phyloP scores from a whole-genome alignment of 1,140 invertebrate species.

The Meloidogyne chitwoodi region DNA sequence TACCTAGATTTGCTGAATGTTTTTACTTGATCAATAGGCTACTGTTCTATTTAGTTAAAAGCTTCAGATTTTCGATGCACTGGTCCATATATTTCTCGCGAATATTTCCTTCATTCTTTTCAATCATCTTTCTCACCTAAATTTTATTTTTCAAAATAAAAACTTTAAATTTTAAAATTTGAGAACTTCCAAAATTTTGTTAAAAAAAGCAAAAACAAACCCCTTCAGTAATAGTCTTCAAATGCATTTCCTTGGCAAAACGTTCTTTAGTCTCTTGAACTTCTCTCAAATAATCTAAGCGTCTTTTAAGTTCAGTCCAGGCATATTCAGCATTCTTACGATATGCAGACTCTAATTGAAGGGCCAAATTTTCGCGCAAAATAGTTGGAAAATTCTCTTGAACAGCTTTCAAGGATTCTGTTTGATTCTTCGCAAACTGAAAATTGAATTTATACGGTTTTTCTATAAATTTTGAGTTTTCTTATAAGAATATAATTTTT shows the following conservation, averaged over 20 bases:
- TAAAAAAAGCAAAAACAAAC: conserved; percentile 25
- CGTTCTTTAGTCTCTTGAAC: conserved; percentile 56
- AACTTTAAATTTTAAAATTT: no score
- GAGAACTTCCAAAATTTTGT: background rate
- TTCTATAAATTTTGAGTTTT: no score
- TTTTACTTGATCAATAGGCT: background rate
- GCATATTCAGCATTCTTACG: conserved; percentile 58
- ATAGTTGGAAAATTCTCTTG: conserved; percentile 56
- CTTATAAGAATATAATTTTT: no score
- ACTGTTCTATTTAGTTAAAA: conserved; percentile 9
- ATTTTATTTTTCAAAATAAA: conserved; percentile 25
- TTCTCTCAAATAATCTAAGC: conserved; percentile 54
- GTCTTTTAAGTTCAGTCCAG: conserved; percentile 53
- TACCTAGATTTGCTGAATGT: background rate
- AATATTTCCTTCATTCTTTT: conserved; percentile 48
- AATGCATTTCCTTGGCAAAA: conserved; percentile 53
- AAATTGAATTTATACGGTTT: conserved; percentile 23
- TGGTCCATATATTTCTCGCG: conserved; percentile 54
- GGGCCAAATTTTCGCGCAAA: conserved; percentile 55
- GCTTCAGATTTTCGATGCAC: conserved; percentile 52
- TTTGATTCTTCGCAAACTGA: conserved; percentile 51
- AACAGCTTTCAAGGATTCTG: conserved; percentile 50
- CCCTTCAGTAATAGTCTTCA: conserved; percentile 50
- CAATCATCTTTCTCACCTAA: conserved; percentile 42
- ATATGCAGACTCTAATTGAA: conserved; percentile 58